These are phyloP conservation scores for Puffinus mauretanicus DNA, from an alignment of 2,113 vertebrate species.

Conservation along the genomic window DNA sequence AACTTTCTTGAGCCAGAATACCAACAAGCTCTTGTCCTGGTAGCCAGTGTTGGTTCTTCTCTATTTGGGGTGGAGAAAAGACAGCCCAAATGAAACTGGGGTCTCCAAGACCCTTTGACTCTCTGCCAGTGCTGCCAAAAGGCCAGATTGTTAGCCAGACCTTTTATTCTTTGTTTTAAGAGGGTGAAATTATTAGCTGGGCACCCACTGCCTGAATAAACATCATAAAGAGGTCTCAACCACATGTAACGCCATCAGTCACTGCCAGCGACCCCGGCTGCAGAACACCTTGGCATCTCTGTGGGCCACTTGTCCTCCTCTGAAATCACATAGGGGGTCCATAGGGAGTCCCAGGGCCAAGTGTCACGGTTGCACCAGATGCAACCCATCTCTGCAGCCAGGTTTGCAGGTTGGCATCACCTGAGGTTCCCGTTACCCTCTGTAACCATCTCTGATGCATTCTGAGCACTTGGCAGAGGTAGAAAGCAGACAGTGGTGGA, in stretches of 20 bases:
- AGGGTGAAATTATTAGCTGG: background rate
- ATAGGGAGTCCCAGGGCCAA: background rate
- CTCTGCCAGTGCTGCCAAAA: background rate
- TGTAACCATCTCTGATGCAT: background rate
- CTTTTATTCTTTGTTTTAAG: background rate
- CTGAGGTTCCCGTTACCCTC: background rate
- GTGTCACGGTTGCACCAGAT: background rate
- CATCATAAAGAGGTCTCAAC: background rate
- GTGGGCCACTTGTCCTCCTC: background rate
- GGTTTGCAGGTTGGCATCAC: background rate
- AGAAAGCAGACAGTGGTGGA: background rate
- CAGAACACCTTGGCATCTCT: background rate
- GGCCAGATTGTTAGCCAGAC: background rate
- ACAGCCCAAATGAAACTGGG: background rate
- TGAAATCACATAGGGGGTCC: background rate
- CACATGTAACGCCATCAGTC: background rate
- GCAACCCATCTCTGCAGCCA: background rate
- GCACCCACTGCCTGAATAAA: background rate
- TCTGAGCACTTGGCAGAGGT: background rate
- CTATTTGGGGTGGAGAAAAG: background rate
- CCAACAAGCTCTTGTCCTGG: background rate
- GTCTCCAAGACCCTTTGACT: background rate
- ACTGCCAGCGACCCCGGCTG: background rate
- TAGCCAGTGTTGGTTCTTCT: background rate
- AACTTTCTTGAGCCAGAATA: background rate